Evolutionary conservation across 2,888 invertebrate species (phyloP).

Genomic region (Panzeria rudis): DNA sequence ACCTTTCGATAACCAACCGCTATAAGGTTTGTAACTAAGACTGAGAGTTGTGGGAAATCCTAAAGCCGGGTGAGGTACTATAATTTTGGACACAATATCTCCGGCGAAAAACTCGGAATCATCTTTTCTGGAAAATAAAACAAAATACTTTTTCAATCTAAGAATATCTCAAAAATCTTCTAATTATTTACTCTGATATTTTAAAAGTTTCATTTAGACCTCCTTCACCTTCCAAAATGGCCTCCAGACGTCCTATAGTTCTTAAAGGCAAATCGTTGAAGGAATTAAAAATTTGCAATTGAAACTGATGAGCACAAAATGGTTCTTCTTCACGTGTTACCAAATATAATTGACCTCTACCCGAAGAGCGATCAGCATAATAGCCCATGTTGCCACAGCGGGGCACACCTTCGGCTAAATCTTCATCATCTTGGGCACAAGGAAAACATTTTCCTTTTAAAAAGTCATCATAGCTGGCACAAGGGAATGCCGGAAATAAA

Average conservation of each 20-base stretch:
- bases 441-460: conserved; percentile 91
- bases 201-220: conserved; percentile 94
- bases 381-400: conserved; percentile 97
- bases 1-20: conserved; percentile 95
- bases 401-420: conserved; percentile 83
- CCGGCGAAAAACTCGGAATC: conserved; percentile 90
- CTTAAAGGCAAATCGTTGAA: conserved; percentile 86
- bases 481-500: conserved; percentile 95
- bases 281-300: conserved; percentile 91
- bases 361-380: conserved; percentile 93
- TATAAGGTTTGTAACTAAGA: conserved; percentile 93
- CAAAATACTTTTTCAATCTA: background rate
- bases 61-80: conserved; percentile 95
- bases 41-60: conserved; percentile 89
- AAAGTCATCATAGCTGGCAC: conserved; percentile 93
- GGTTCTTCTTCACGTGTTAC: conserved; percentile 96
- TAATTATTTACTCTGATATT: conserved; percentile 89
- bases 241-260: conserved; percentile 89
- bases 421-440: conserved; percentile 84
- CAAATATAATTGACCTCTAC: conserved; percentile 93
- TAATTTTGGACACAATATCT: conserved; percentile 90
- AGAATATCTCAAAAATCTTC: background rate
- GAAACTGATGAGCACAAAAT: conserved; percentile 96
- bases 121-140: conserved; percentile 87
- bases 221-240: conserved; percentile 91